These are phyloP conservation scores for Hoplias malabaricus DNA, from an alignment of 2,113 vertebrate species.

Conservation along the genomic window DNA sequence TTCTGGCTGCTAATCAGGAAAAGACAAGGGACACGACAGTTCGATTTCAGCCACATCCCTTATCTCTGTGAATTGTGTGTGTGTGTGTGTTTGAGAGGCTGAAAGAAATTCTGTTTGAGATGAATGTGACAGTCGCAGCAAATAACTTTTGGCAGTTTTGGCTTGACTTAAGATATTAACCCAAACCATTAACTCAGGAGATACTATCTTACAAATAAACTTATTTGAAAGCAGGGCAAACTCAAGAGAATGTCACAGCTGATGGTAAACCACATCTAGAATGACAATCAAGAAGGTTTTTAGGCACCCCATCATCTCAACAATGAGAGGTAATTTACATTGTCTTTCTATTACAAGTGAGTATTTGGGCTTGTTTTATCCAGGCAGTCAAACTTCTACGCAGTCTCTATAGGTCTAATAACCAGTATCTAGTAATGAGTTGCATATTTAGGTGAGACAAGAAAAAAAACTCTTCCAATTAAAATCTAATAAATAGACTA, in stretches of 20 bases:
- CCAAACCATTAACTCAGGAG: slow-evolving; percentile 19
- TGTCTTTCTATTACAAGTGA: too few species aligned
- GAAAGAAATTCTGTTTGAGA: slow-evolving; percentile 7
- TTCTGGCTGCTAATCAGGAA: slow-evolving; percentile 56
- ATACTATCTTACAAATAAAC: slow-evolving; percentile 14
- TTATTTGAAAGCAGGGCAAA: not conserved
- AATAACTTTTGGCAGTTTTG: slow-evolving; percentile 5
- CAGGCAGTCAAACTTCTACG: too few species aligned
- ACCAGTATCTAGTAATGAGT: too few species aligned
- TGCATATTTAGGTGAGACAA: too few species aligned
- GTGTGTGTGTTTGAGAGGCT: slow-evolving; percentile 2
- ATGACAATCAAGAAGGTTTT: not conserved
- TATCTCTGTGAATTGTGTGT: slow-evolving; percentile 40
- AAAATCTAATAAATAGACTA: too few species aligned
- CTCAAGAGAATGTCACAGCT: not conserved
- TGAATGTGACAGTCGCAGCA: not conserved
- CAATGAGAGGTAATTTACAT: slow-evolving; percentile 12
- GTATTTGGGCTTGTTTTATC: too few species aligned
- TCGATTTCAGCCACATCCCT: slow-evolving; percentile 43
- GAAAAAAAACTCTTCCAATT: too few species aligned
- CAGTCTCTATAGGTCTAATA: too few species aligned
- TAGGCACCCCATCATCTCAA: not conserved
- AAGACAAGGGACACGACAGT: slow-evolving; percentile 39
- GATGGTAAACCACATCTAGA: not conserved
- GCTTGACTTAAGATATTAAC: slow-evolving; percentile 16